These are phyloP conservation scores for Neotoma lepida DNA, from an alignment of 2,113 vertebrate species.

Conservation along the genomic window DNA sequence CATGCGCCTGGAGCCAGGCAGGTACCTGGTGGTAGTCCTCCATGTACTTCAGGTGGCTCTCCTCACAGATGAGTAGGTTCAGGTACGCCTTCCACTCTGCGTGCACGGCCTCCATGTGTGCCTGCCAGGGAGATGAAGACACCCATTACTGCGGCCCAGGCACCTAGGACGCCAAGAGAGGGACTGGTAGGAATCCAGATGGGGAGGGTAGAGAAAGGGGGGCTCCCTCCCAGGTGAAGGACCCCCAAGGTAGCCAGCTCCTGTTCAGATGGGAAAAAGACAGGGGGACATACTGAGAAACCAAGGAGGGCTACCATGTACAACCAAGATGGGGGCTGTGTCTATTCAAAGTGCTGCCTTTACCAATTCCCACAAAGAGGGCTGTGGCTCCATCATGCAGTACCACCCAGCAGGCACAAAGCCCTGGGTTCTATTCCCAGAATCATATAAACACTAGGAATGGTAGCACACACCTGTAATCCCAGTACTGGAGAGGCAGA, in stretches of 20 bases:
- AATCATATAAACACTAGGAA: neutral
- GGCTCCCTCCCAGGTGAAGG: neutral
- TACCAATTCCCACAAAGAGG: neutral
- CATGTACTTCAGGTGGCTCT: constrained; percentile 98
- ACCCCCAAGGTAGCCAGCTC: neutral
- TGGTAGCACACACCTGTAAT: neutral
- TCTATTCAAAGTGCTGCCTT: neutral
- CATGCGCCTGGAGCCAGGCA: rapidly evolving
- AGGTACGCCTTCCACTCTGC: constrained; percentile 99
- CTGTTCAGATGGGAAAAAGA: neutral
- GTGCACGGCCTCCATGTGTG: constrained; percentile 96
- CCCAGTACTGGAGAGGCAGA: neutral
- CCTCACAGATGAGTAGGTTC: constrained; percentile 98
- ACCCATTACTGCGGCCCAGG: neutral
- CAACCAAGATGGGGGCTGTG: neutral
- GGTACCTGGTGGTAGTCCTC: constrained; percentile 96
- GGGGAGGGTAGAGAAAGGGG: neutral
- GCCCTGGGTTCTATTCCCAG: neutral
- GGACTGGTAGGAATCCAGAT: neutral
- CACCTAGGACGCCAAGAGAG: neutral
- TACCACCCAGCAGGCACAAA: too few relatives aligned
- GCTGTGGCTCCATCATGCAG: neutral
- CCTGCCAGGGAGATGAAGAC: constrained; percentile 82
- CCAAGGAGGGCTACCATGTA: too few relatives aligned
- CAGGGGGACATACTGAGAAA: too few relatives aligned